These are phyloP conservation scores for Philotrypesis tridentata DNA, from an alignment of 1,140 invertebrate genomes.

Conservation along the genomic window DNA sequence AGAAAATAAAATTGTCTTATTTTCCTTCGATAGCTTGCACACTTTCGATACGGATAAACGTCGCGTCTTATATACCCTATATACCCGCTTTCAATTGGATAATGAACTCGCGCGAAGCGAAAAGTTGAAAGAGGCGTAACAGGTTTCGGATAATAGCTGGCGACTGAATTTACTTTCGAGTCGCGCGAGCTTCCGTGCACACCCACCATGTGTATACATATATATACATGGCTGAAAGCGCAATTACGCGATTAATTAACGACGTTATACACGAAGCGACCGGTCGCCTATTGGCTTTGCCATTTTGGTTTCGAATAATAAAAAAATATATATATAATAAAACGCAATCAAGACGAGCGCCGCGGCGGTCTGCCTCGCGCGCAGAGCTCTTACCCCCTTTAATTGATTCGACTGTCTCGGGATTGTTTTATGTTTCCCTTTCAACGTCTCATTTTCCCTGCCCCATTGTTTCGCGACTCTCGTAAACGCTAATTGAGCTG, in stretches of 20 bases:
- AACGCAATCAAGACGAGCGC: neutral
- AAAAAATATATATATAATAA: neutral
- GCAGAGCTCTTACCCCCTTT: neutral
- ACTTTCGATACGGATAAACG: neutral
- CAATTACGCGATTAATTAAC: neutral
- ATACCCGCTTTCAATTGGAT: neutral
- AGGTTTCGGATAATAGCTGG: neutral
- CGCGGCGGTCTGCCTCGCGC: neutral
- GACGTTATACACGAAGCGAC: no score
- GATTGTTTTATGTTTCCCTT: neutral
- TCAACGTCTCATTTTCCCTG: conserved; percentile 11
- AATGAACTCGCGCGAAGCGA: neutral
- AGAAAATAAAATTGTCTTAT: neutral
- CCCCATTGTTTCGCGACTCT: conserved; percentile 17
- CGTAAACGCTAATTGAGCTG: conserved; percentile 39
- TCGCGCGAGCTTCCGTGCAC: no score
- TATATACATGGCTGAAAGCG: neutral
- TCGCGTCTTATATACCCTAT: no score
- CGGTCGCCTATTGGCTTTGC: no score
- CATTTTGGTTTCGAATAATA: no score
- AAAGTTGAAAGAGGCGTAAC: neutral
- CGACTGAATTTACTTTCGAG: neutral
- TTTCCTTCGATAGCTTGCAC: neutral
- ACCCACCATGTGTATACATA: no score
- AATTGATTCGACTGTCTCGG: conserved; percentile 8